Base-by-base conservation (phyloP, 2,888 invertebrate genomes). In the Aromia moschata region DNA sequence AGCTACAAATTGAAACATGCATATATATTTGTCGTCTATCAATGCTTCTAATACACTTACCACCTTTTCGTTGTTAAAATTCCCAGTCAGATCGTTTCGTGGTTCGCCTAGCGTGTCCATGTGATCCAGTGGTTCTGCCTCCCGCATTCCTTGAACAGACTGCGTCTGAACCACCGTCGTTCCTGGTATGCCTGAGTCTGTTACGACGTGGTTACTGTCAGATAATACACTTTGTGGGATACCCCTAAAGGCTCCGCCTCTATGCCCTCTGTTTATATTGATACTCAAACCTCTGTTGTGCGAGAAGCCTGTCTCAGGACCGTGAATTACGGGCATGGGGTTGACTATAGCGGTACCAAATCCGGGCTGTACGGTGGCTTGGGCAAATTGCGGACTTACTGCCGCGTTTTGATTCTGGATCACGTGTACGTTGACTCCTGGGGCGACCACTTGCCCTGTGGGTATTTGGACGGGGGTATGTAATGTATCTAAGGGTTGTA, bases 321-420 rank as follows among this genome's bases (percentile, higher is more conserved):
- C 7, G 25, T 40, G 25, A 20, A 30, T 1, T 15, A 25, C 11
- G 2, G 15, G 12, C 25, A 5, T 1, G 14, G 18, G 17, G n/a
- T 33, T 18, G 12, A 47, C 9, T 25, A 20, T 7, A 2, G 25
- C 25, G 1, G 49, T 38, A 25, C 25, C 25, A 38, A 49, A 16
- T 30, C 38, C 49, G 14, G 49, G 49, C 14, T 49, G 49, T 12
- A 38, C 14, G 2, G 20, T 7, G 9, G 37, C 18, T 36, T 36
- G 12, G 7, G 47, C 20, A 18, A 37, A 31, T 40, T 46, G 46
- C 17, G 54, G 45, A 1, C 2, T 2, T 12, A 44, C 15, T 1
- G 4, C 45, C 1, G 55, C 18, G 17, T 55, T 55, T 53, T 62
- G 62, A 15, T 60, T 62, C 40, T 62, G 62, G 17, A 56, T 38